Evolutionary conservation across 1,140 invertebrate species (phyloP), one percentile per base, ranked within the genome.

Genomic region (Ceratina australensis): DNA sequence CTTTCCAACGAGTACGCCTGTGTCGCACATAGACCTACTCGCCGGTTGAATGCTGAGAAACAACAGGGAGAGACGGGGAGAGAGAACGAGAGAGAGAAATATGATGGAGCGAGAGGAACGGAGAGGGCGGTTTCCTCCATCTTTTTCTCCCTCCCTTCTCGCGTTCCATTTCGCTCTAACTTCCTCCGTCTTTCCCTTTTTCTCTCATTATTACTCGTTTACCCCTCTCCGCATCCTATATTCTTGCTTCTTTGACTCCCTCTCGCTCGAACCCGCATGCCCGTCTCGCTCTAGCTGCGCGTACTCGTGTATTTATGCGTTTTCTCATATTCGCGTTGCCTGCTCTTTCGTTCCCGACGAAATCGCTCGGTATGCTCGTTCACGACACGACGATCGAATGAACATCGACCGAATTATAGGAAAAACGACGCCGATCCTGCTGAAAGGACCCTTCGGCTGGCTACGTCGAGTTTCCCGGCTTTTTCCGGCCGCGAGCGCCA

Each of bases 301-400:
- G 69, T 33, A 60, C 50, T 64, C 50, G 49, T 72, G 67, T 69
- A 79, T 81, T 80, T 65, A 69, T 57, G 76, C 63, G 74, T 84
- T 87, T 84, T 83, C 80, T 87, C 74, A 72, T 84, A 77, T 83
- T 78, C 66, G 79, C 63, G 67, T 54, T 72, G 78, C 75, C 54
- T 65, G 60, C 49, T 82, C 56, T 64, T 56, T 68, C 64, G 66
- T 83, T 59, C 72, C 67, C 72, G 49, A 57, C 69, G 65, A 52
- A 82, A 83, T 83, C 54, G 65, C 20, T 56, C 54, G 33, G 60
- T 59, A 75, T 59, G 73, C 33, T 42, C 59, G 56, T 74, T 80
- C 77, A 49, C 69, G 80, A 78, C 59, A 79, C 79, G 56, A 68
- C 63, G 76, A 54, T 33, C 54, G 65, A 81, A 64, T 75, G 79